Conservation (phyloP, 1,140 invertebrate species). For the Drosophila auraria region DNA sequence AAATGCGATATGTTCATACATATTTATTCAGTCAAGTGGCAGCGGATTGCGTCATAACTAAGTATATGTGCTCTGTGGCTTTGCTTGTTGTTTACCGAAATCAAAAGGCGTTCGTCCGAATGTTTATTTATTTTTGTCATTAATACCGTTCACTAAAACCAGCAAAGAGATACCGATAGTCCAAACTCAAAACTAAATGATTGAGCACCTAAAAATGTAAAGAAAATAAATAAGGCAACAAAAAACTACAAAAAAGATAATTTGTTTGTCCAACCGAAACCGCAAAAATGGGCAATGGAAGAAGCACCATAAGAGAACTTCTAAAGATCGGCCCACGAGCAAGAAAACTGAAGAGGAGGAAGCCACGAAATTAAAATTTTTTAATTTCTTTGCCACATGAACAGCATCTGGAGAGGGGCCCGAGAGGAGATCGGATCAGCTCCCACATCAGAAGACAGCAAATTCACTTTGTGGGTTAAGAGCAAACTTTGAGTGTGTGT, state of each 20-base stretch:
- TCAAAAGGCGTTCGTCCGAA: slow-evolving; percentile 19
- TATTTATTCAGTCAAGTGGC: slow-evolving; percentile 38
- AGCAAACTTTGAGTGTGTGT: slow-evolving; percentile 15
- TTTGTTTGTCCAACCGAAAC: slow-evolving; percentile 18
- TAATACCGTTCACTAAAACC: slow-evolving; percentile 30
- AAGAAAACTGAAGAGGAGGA: slow-evolving; percentile 5
- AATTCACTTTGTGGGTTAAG: slow-evolving; percentile 58
- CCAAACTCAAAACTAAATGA: slow-evolving; percentile 25
- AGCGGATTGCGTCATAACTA: slow-evolving; percentile 32
- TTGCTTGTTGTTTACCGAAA: slow-evolving; percentile 29
- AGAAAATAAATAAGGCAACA: slow-evolving; percentile 29
- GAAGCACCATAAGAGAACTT: slow-evolving; percentile 30
- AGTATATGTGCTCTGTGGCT: slow-evolving; percentile 13
- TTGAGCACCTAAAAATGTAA: slow-evolving; percentile 33
- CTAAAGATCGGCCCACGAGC: slow-evolving; percentile 44
- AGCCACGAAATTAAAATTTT: slow-evolving; percentile 17
- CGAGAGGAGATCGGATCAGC: slow-evolving; percentile 5
- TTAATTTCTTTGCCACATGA: slow-evolving; percentile 55
- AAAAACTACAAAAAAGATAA: slow-evolving; percentile 14
- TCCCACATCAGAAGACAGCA: slow-evolving; percentile 28
- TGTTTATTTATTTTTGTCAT: slow-evolving; percentile 49
- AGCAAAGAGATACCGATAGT: slow-evolving; percentile 11
- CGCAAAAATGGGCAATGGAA: slow-evolving; percentile 15
- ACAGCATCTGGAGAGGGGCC: slow-evolving; percentile 40
- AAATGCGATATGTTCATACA: slow-evolving; percentile 46